These are phyloP conservation scores for Vombatus ursinus DNA, from an alignment of 2,113 vertebrate genomes.

Conservation along the genomic window DNA sequence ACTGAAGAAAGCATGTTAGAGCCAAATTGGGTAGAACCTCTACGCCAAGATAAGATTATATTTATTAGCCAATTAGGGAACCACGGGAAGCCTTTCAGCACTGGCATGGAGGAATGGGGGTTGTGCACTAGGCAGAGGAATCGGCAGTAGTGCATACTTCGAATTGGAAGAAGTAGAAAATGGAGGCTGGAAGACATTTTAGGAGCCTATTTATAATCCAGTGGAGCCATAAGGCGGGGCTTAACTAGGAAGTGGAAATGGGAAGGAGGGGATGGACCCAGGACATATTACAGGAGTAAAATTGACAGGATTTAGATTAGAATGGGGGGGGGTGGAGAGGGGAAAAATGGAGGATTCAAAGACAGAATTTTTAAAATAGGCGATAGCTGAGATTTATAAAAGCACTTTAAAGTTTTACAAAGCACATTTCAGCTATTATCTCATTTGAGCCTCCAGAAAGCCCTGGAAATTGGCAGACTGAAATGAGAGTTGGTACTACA, in stretches of 20 bases:
- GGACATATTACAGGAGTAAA: background rate
- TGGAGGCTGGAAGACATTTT: background rate
- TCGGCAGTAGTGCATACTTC: background rate
- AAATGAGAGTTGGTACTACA: background rate
- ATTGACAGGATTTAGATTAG: background rate
- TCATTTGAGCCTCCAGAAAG: background rate
- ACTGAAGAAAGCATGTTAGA: background rate
- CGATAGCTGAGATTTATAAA: background rate
- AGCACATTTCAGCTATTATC: background rate
- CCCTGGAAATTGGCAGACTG: background rate
- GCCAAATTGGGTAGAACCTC: background rate
- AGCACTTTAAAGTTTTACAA: background rate
- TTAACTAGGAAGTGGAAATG: constrained; percentile 1
- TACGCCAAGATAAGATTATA: background rate
- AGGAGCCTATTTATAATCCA: background rate
- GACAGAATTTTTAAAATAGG: background rate
- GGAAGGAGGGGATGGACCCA: background rate
- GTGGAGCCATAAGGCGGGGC: background rate
- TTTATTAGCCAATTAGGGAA: background rate
- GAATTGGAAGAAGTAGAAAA: background rate
- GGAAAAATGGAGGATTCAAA: background rate
- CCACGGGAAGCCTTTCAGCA: background rate
- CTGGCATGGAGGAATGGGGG: background rate
- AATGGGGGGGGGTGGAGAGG: background rate
- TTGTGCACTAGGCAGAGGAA: background rate